A percentile compares a stretch with the other conserved stretches of the same genome.
These are phyloP conservation scores for Nyctalus aviator DNA, from an alignment of 2,797 vertebrate genomes.

Conservation along the genomic window DNA sequence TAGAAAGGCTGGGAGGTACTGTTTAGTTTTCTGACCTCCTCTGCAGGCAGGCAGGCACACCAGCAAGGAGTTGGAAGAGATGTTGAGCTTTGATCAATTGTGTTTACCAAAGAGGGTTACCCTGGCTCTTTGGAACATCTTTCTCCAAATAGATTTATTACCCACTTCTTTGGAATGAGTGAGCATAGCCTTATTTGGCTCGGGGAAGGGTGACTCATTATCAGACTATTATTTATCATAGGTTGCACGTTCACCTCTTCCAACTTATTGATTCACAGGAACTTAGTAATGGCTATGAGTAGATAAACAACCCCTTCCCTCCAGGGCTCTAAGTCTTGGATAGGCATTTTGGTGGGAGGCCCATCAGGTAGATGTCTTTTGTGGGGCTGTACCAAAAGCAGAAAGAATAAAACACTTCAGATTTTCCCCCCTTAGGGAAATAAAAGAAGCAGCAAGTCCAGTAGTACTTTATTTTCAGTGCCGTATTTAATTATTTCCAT, in stretches of 20 bases:
- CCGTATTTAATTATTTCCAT: not conserved
- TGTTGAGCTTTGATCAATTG: not conserved
- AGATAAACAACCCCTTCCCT: not conserved
- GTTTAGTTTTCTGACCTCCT: not conserved
- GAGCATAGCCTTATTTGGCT: slow-evolving; percentile 42
- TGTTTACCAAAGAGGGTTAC: slow-evolving; percentile 12
- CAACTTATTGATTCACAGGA: not conserved
- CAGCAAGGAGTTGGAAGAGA: not conserved
- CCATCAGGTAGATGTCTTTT: not conserved
- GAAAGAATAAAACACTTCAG: not conserved
- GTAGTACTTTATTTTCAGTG: slow-evolving; percentile 1
- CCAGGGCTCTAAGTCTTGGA: not conserved
- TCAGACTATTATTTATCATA: slow-evolving; percentile 49
- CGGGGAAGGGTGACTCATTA: slow-evolving; percentile 58
- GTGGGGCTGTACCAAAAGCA: not conserved
- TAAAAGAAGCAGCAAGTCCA: slow-evolving; percentile 33
- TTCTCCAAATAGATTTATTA: slow-evolving; percentile 41
- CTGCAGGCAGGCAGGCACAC: not conserved
- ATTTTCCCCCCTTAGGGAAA: not conserved
- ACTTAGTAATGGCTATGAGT: slow-evolving; percentile 10
- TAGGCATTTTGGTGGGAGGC: not conserved
- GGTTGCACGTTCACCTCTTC: slow-evolving; percentile 18
- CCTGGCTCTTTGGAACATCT: slow-evolving; percentile 23
- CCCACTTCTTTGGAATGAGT: slow-evolving; percentile 41
- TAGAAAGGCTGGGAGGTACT: slow-evolving; percentile 7